phyloP scores from a whole-genome alignment of 2,888 invertebrate genomes.

The Spisula solida region DNA sequence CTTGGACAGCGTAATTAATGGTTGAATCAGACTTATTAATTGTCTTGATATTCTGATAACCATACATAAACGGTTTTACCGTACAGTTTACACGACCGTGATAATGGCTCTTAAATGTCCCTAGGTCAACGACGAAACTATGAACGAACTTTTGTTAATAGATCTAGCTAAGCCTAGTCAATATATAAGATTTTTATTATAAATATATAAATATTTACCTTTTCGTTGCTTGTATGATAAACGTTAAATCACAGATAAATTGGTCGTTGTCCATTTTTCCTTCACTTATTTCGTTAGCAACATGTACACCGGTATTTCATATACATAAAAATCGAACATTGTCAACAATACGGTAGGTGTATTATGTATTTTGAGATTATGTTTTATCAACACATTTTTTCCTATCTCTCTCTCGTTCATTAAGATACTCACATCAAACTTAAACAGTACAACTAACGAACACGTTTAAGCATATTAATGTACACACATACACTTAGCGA shows the following conservation, averaged over 20 bases:
- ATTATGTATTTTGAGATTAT: constrained; percentile 22
- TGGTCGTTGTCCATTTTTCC: not conserved
- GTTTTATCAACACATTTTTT: not conserved
- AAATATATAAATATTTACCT: constrained; percentile 44
- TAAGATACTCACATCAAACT: not conserved
- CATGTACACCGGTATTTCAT: constrained; percentile 16
- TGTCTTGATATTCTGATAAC: constrained; percentile 30
- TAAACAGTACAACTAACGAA: not conserved
- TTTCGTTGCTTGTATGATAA: not conserved
- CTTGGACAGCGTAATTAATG: constrained; percentile 35
- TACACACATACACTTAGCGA: not conserved
- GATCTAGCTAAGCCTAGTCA: constrained; percentile 11
- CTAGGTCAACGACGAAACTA: constrained; percentile 35
- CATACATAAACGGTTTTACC: constrained; percentile 13
- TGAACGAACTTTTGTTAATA: constrained; percentile 3
- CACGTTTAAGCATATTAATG: not conserved
- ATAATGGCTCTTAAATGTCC: constrained; percentile 41
- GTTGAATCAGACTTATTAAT: constrained; percentile 37
- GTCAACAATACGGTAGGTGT: not conserved
- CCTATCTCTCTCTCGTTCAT: not conserved
- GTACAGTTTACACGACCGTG: constrained; percentile 40
- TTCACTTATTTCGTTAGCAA: not conserved
- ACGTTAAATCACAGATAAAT: not conserved
- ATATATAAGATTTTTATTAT: constrained; percentile 23
- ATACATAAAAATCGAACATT: constrained; percentile 17